Evolutionary conservation across 2,797 vertebrate genomes (phyloP).

Genomic region (Picus viridis): DNA sequence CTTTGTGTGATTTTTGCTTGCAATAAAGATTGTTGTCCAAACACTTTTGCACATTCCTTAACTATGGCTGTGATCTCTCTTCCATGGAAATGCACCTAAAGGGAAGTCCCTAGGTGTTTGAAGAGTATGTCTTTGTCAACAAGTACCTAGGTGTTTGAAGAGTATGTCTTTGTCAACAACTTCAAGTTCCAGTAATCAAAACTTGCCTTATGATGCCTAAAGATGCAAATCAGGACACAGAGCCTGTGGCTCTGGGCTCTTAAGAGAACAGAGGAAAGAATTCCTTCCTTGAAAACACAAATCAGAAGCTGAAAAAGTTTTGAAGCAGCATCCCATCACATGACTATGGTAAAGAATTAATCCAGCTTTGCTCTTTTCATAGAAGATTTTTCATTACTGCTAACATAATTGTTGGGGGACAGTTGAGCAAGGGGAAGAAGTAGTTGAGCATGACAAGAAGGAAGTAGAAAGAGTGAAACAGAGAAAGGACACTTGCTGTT

Average conservation of each 20-base stretch:
- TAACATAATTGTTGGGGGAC: neutral
- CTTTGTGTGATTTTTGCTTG: neutral
- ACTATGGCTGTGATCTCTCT: neutral
- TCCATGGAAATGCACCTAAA: neutral
- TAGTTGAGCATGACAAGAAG: neutral
- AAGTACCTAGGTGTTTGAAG: neutral
- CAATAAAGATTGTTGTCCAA: neutral
- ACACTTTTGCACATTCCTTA: neutral
- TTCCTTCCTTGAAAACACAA: neutral
- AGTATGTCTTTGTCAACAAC: neutral
- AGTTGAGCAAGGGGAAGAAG: neutral
- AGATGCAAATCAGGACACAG: neutral
- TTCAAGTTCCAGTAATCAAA: neutral
- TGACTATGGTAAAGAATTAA: neutral
- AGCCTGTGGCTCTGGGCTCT: neutral
- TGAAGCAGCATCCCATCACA: neutral
- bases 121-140: too few relatives aligned
- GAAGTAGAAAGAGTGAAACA: neutral
- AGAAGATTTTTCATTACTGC: neutral
- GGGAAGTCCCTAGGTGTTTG: neutral
- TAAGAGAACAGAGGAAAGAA: neutral
- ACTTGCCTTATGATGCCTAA: neutral
- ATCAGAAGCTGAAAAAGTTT: neutral
- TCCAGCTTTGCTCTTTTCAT: neutral
- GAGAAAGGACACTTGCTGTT: neutral